These are phyloP conservation scores for Sesia bembeciformis DNA, from an alignment of 2,888 invertebrate species.

Conservation along the genomic window DNA sequence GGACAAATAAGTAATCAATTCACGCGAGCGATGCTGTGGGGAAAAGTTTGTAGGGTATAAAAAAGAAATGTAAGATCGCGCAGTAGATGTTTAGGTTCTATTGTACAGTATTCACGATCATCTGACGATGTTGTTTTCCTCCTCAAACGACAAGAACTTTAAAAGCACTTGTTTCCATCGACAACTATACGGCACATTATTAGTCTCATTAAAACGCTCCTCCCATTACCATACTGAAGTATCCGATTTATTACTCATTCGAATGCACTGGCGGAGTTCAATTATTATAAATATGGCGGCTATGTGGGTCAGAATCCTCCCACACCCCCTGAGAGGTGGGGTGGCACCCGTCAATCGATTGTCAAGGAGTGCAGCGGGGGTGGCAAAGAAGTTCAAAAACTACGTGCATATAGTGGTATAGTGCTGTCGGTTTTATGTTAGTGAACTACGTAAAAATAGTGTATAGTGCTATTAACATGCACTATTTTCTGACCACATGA, in stretches of 20 bases:
- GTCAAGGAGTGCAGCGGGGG: conserved; percentile 63
- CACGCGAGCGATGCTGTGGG: too few species aligned
- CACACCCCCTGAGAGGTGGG: conserved; percentile 18
- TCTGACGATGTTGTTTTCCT: too few species aligned
- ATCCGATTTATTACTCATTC: conserved; percentile 10
- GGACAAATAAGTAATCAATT: too few species aligned
- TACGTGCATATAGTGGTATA: conserved; percentile 11
- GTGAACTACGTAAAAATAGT: too few species aligned
- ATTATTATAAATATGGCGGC: conserved; percentile 71
- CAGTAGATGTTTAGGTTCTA: too few species aligned
- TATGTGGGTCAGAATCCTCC: conserved; percentile 53
- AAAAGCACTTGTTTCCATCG: too few species aligned
- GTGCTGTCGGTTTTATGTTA: not conserved
- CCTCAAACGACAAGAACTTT: too few species aligned
- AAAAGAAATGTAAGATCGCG: too few species aligned
- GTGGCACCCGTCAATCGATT: conserved; percentile 75
- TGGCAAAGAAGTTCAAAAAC: conserved; percentile 19
- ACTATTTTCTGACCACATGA: too few species aligned
- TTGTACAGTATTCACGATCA: too few species aligned
- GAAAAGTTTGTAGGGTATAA: too few species aligned
- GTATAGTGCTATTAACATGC: too few species aligned
- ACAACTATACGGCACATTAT: not conserved
- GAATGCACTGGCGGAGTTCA: conserved; percentile 39
- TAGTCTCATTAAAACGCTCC: not conserved
- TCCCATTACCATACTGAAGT: not conserved